Percentiles rank a stretch among this genome's conserved stretches.
These are phyloP conservation scores for Festucalex cinctus DNA, from an alignment of 2,113 vertebrate genomes.

Conservation along the genomic window DNA sequence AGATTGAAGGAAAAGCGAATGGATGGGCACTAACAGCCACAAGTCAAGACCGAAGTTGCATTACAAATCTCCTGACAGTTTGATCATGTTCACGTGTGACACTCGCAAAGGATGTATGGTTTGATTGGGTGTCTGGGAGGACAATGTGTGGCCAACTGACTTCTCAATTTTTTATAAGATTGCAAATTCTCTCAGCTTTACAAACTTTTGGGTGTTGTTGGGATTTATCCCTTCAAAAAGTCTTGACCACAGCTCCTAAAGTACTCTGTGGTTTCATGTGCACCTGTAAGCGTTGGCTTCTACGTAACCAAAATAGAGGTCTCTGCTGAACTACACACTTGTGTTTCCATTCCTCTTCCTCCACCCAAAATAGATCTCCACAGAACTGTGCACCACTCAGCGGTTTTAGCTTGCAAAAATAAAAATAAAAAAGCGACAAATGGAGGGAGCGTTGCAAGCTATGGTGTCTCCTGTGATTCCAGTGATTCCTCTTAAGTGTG, in stretches of 20 bases:
- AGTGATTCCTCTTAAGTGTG: conserved; percentile 48
- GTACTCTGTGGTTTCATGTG: conserved; percentile 2
- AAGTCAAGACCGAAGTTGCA: conserved; percentile 8
- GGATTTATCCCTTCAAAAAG: background rate
- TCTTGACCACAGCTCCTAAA: background rate
- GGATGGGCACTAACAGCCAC: background rate
- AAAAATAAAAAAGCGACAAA: conserved; percentile 40
- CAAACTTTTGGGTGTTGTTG: background rate
- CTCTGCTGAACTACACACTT: conserved; percentile 38
- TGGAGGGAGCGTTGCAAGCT: conserved; percentile 41
- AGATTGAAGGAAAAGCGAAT: conserved; percentile 4
- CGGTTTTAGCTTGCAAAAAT: conserved; percentile 34
- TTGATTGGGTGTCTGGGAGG: no score
- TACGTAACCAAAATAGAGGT: conserved; percentile 31
- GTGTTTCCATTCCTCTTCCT: conserved; percentile 46
- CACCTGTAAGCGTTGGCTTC: conserved; percentile 39
- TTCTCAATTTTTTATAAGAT: conserved; percentile 12
- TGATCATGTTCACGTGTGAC: conserved; percentile 13
- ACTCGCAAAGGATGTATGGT: conserved; percentile 2
- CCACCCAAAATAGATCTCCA: conserved; percentile 46
- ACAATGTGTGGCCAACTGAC: conserved; percentile 17
- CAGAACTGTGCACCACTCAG: conserved; percentile 26
- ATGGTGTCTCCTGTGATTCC: conserved; percentile 43
- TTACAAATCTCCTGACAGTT: conserved; percentile 9
- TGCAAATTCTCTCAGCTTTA: conserved; percentile 3